Base-by-base conservation (phyloP, 2,888 invertebrate species). In the Hirtodrosophila trivittata region DNA sequence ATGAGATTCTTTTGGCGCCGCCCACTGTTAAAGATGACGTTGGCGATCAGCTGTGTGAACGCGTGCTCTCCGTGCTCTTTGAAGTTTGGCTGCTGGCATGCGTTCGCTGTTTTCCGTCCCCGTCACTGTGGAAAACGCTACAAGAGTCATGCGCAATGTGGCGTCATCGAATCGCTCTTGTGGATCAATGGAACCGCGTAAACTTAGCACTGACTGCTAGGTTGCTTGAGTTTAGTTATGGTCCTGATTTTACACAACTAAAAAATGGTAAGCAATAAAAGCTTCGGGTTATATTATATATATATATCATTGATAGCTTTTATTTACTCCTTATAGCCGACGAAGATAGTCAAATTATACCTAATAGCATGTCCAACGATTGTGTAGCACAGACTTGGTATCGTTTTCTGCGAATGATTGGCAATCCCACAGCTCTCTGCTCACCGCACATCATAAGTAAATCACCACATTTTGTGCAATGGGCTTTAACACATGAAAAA, bases 341-440 rank as follows among this genome's bases (percentile, higher is more conserved):
- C 69, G 97, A 98, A 81, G 97, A 98, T 89, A 92, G 93, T 2
- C 94, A 93, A 77, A 91, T 98, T 39, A 95, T 98, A 57, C 97
- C 97, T 1, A 89, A 92, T 0, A 95, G 95, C 46, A 98, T 98
- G 96, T 93, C 94, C 37, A 94, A 96, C 63, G 97, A 97, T 89
- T 97, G 97, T 63, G 94, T 98, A 32, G 95, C 97, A 57, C 98
- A 99, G 92, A 95, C 96, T 83, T 98, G 98, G 98, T 98, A 97
- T 91, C 93, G 98, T 62, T 95, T 98, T 87, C 92, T 98, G 62
- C 97, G 98, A 87, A 96, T 97, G 32, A 94, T 98, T 66, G 98
- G 98, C 25, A 98, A 98, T 91, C 98, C 98, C 0, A 97, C 97
- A 0, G 97, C 97, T 81, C 92, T 99, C 63, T 97, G 97, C 81